Base-by-base conservation (phyloP, 2,888 invertebrate species). In the Onchidella celtica region DNA sequence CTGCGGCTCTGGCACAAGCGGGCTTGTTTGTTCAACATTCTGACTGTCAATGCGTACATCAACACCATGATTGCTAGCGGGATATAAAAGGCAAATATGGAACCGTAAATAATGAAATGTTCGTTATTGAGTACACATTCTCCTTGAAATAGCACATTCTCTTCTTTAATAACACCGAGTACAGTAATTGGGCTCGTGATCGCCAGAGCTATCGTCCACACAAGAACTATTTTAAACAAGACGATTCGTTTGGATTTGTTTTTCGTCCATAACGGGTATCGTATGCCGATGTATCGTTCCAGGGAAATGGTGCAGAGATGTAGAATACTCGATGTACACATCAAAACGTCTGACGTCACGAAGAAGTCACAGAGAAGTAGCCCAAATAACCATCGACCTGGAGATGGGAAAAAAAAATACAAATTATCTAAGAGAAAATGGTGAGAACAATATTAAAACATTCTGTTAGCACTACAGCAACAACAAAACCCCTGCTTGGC, bases 1-100 rank as follows among this genome's bases (percentile, higher is more conserved):
- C 80, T 81, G 6, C 86, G 47, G 24, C 65, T 63, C 3, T 86
- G 84, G 78, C 90, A 89, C 82, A 89, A 84, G 68, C 90, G 88
- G 17, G 92, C 92, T 93, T 98, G 97, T 83, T 96, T 94, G 59
- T 97, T 97, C 90, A 99, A 94, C 38, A 98, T 94, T 81, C 96
- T 95, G 27, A 98, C 97, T 0, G 99, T 99, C 88, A 98, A 95
- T 4, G 97, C 96, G 92, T 98, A 99, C n/a, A 98, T 98, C 83
- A 97, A 95, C 91, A 98, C 95, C 98, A 99, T 99, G 87, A 99
- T 98, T 65, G 96, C 95, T 86, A 99, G 95, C 0, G 99, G 99
- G 85, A 99, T 97, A 94, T 98, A 98, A 94, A 99, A 99, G 88
- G 98, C 97, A 89, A 98, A 96, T 89, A 98, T 96, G 79, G 98